These are phyloP conservation scores for Ailurus styani DNA, from an alignment of 2,113 vertebrate genomes.

Conservation along the genomic window DNA sequence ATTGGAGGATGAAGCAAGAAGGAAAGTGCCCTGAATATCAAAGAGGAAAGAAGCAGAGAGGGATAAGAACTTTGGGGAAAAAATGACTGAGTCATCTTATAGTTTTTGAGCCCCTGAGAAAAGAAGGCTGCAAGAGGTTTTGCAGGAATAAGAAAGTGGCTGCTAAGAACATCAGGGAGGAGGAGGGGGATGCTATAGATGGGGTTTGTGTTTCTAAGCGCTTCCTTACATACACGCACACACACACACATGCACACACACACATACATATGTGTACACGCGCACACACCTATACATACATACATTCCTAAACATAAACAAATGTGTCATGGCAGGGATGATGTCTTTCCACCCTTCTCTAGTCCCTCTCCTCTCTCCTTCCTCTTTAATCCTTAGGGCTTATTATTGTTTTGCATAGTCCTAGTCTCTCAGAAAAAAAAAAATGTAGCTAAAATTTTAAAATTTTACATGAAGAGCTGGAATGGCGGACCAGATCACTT, in stretches of 20 bases:
- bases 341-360: neutral
- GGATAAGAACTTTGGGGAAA: neutral
- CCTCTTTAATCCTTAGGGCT: neutral
- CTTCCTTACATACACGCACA: neutral
- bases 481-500: neutral
- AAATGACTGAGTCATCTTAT: neutral
- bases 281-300: neutral
- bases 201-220: neutral
- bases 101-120: neutral
- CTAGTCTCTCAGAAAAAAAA: neutral
- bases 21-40: neutral
- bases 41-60: neutral
- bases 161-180: neutral
- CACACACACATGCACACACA: no score
- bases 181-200: neutral
- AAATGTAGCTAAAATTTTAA: neutral
- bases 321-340: neutral
- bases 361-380: neutral
- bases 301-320: neutral
- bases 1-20: neutral
- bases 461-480: neutral
- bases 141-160: neutral
- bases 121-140: neutral
- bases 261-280: neutral
- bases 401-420: neutral